Percentiles rank a stretch among this genome's conserved stretches.
These are phyloP conservation scores for Dryocosmus kuriphilus DNA, from an alignment of 2,888 invertebrate species.

Conservation along the genomic window DNA sequence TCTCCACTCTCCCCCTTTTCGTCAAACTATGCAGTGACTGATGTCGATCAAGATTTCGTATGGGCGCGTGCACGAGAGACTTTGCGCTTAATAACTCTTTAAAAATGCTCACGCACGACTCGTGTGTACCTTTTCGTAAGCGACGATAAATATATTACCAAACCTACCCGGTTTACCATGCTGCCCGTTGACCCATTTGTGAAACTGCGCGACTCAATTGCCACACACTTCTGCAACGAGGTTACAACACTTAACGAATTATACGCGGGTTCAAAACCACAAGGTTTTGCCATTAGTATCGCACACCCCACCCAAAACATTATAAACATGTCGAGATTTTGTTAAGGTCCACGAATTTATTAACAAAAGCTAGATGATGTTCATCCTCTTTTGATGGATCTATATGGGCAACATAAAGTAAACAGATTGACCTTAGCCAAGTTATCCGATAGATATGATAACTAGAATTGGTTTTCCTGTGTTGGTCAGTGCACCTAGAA, in stretches of 20 bases:
- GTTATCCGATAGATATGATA: too few species aligned
- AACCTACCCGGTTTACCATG: slow-evolving; percentile 54
- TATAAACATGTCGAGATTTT: neutral
- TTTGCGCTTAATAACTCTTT: slow-evolving; percentile 34
- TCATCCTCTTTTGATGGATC: too few species aligned
- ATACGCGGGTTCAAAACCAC: slow-evolving; percentile 30
- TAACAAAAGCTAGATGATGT: too few species aligned
- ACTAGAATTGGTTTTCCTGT: neutral
- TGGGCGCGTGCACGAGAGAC: slow-evolving; percentile 11
- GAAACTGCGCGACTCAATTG: slow-evolving; percentile 71
- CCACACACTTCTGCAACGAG: slow-evolving; percentile 61
- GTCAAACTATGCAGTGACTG: neutral
- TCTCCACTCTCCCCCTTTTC: neutral
- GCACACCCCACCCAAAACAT: neutral
- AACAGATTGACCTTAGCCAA: too few species aligned
- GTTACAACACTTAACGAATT: slow-evolving; percentile 37
- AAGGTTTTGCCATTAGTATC: neutral
- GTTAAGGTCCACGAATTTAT: too few species aligned
- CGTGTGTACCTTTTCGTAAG: slow-evolving; percentile 65
- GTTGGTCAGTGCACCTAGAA: neutral
- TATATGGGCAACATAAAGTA: too few species aligned
- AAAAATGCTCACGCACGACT: slow-evolving; percentile 31
- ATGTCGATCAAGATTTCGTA: slow-evolving; percentile 24
- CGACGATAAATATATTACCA: slow-evolving; percentile 67
- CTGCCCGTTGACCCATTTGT: slow-evolving; percentile 73